These are phyloP conservation scores for Emys orbicularis DNA, from an alignment of 2,797 vertebrate genomes.

Conservation along the genomic window DNA sequence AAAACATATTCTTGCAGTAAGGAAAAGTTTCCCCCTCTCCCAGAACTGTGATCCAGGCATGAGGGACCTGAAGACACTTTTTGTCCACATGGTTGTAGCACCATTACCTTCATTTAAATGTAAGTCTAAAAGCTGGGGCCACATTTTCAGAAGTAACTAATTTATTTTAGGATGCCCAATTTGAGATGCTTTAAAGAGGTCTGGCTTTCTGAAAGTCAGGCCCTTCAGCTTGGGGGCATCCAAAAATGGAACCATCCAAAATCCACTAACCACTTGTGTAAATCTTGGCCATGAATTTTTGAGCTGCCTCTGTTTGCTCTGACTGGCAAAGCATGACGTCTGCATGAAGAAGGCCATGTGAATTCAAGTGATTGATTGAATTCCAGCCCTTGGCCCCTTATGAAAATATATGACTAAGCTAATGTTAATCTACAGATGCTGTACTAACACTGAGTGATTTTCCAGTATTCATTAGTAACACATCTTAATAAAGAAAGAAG, in stretches of 20 bases:
- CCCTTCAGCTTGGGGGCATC: neutral
- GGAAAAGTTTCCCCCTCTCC: neutral
- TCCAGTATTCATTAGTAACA: conserved; percentile 52
- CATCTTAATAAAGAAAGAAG: conserved; percentile 35
- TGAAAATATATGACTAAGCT: conserved; percentile 12
- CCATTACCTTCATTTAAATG: neutral
- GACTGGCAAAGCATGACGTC: rapidly evolving
- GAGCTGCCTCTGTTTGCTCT: neutral
- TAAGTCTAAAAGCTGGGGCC: neutral
- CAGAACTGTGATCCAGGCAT: neutral
- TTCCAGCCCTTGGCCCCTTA: conserved; percentile 1
- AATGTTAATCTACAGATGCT: conserved; percentile 45
- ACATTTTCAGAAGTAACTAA: neutral
- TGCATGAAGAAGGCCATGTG: neutral
- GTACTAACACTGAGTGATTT: conserved; percentile 32
- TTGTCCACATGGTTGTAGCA: neutral
- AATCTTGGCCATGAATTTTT: neutral
- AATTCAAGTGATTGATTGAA: conserved; percentile 38
- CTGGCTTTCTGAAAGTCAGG: neutral
- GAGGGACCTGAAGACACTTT: neutral
- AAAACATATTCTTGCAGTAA: too few relatives aligned
- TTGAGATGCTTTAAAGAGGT: neutral
- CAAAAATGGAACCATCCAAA: neutral
- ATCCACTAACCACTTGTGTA: neutral
- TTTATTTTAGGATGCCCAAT: neutral